phyloP scores from a whole-genome alignment of 1,140 invertebrate genomes.

The Aphidius gifuensis region DNA sequence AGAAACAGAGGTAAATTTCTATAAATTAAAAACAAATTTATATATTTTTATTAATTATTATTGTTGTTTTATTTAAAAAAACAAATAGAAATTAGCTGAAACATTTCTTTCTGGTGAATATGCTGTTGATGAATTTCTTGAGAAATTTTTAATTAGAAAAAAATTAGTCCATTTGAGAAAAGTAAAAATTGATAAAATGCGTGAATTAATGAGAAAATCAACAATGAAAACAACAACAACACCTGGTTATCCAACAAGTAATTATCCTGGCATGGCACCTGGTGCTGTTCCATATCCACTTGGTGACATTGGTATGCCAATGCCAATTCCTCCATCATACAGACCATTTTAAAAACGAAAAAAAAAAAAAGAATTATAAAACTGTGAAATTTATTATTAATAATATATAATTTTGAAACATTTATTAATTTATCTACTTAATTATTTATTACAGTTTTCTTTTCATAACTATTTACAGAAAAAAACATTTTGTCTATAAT shows the following conservation, averaged over 20 bases:
- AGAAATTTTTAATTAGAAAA: conserved; percentile 69
- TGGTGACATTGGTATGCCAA: conserved; percentile 57
- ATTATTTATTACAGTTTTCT: too few species aligned
- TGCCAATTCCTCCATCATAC: conserved; percentile 49
- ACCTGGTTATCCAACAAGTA: conserved; percentile 43
- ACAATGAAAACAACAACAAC: conserved; percentile 38
- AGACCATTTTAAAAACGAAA: conserved; percentile 34
- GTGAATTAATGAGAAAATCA: conserved; percentile 65
- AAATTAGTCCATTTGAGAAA: conserved; percentile 77
- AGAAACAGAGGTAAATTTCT: conserved; percentile 67
- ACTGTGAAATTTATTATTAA: neutral
- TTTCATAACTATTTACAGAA: too few species aligned
- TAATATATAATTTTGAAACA: neutral
- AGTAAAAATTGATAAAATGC: conserved; percentile 84
- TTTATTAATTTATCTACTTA: too few species aligned
- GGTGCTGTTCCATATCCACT: conserved; percentile 55
- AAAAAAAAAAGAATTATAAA: too few species aligned
- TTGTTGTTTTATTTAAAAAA: conserved; percentile 3
- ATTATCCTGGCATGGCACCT: conserved; percentile 43
- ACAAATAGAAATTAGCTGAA: conserved; percentile 62
- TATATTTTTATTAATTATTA: conserved; percentile 19
- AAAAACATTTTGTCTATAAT: too few species aligned
- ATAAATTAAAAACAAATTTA: conserved; percentile 12
- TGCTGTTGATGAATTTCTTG: conserved; percentile 75
- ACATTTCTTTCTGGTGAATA: conserved; percentile 71